phyloP scores from a whole-genome alignment of 2,888 invertebrate species.

The Dyspetes luteomarginatus region DNA sequence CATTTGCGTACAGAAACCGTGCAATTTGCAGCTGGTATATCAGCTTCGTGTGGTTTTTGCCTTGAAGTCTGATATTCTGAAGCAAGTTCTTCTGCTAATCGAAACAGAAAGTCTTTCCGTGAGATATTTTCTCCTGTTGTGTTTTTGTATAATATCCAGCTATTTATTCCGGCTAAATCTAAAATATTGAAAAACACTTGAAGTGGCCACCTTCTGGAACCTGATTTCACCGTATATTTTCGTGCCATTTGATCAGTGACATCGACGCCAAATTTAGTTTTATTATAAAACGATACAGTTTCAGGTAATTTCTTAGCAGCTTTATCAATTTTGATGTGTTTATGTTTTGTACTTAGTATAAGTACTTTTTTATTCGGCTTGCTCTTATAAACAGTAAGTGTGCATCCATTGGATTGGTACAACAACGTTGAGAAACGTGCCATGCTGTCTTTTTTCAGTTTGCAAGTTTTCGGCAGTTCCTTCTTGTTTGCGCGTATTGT shows the following conservation, averaged over 20 bases:
- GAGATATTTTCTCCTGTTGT: constrained; percentile 56
- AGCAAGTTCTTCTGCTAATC: constrained; percentile 63
- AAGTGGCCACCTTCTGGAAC: constrained; percentile 66
- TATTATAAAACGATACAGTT: constrained; percentile 71
- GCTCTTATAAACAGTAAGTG: constrained; percentile 72
- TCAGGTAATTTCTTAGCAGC: constrained; percentile 69
- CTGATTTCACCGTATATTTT: constrained; percentile 72
- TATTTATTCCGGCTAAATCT: constrained; percentile 69
- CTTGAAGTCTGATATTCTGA: constrained; percentile 56
- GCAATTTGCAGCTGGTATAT: constrained; percentile 59
- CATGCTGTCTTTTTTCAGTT: constrained; percentile 64
- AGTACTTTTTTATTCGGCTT: constrained; percentile 70
- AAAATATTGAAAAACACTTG: constrained; percentile 68
- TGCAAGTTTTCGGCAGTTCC: constrained; percentile 62
- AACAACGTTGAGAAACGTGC: constrained; percentile 66
- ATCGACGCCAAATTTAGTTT: constrained; percentile 69
- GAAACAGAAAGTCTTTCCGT: constrained; percentile 70
- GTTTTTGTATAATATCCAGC: constrained; percentile 72
- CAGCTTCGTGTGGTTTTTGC: constrained; percentile 61
- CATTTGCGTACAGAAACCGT: constrained; percentile 48
- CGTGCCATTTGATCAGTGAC: constrained; percentile 73
- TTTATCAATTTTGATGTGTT: constrained; percentile 69
- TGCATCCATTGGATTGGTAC: constrained; percentile 62
- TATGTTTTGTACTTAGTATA: constrained; percentile 70
- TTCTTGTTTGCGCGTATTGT: constrained; percentile 68